Percentiles rank a stretch among this genome's conserved stretches.
Evolutionary conservation across 2,888 invertebrate genomes (phyloP).

Genomic region (Xanthorhoe spadicearia): DNA sequence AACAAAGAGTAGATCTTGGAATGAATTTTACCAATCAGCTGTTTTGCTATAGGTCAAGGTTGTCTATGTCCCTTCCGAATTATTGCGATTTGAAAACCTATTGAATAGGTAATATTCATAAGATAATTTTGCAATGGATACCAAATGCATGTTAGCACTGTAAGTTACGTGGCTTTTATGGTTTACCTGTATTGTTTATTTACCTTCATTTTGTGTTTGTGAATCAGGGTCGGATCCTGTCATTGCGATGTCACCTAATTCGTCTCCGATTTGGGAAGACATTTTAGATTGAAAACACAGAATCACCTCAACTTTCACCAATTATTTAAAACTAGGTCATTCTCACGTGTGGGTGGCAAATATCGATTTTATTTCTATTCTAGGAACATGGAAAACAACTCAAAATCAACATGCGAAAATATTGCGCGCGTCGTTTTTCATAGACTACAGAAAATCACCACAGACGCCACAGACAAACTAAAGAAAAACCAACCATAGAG

Average conservation of each 20-base stretch:
- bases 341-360: not conserved
- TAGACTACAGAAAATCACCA: not conserved
- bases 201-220: conserved; percentile 77
- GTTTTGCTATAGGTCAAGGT: conserved; percentile 20
- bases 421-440: conserved; percentile 14
- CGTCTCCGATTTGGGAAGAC: conserved; percentile 66
- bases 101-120: too few relatives aligned
- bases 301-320: conserved; percentile 5
- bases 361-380: not conserved
- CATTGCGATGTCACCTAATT: conserved; percentile 70
- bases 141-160: not conserved
- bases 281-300: conserved; percentile 40
- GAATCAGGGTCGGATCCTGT: conserved; percentile 72
- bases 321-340: conserved; percentile 12
- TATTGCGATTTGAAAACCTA: not conserved
- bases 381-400: not conserved
- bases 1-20: not conserved
- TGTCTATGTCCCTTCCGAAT: not conserved
- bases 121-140: too few relatives aligned
- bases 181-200: conserved; percentile 53
- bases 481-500: too few relatives aligned
- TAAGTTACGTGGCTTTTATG: not conserved
- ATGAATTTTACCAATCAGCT: conserved; percentile 20
- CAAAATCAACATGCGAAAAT: too few relatives aligned
- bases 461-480: too few relatives aligned